Base-by-base conservation (phyloP, 2,888 invertebrate genomes). In the Calameuta idolon region DNA sequence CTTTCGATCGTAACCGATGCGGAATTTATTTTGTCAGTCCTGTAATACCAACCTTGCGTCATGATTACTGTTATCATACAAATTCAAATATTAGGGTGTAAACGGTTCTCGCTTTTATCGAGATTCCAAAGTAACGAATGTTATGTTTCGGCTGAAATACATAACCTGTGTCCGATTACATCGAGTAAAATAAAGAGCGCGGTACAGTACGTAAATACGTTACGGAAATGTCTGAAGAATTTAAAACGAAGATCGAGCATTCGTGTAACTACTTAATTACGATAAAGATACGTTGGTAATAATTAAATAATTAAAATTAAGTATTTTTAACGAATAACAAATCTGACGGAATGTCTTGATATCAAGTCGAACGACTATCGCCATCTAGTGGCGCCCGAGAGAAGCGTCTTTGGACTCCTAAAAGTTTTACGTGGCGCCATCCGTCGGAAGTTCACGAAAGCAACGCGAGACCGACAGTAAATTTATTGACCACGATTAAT, bases 31-130 rank as follows among this genome's bases (percentile, higher is more conserved):
- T 55, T 55, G 23, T 23, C 55, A 23, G 9, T 9, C 9, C 55
- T 89, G 88, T 89, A 87, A 89, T 89, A 87, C 88, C 87, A 86
- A 87, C 71, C 2, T 23, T 31, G 87, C 84, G 84, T 84, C 86
- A 83, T 87, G 88, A 89, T 89, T 89, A 89, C 89, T 88, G 88
- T 89, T 89, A 89, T 89, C 89, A 89, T 83, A 81, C 84, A 88
- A 88, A 88, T 89, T 89, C 89, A 88, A 89, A 89, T 88, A 88
- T 88, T 12, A 71, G 86, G 85, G 87, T 87, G 85, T 87, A 86
- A 89, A 85, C 85, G 89, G 87, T 87, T 87, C 88, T 86, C 88
- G 86, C 88, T 87, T 89, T 89, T 85, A 9, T 9, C 23, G 1
- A 55, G 23, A 23, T 23, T 55, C 23, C 55, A 9, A 55, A 55